Evolutionary conservation across 2,888 invertebrate genomes (phyloP), one percentile per base, ranked within the genome.

Genomic region (Orthosia cruda): DNA sequence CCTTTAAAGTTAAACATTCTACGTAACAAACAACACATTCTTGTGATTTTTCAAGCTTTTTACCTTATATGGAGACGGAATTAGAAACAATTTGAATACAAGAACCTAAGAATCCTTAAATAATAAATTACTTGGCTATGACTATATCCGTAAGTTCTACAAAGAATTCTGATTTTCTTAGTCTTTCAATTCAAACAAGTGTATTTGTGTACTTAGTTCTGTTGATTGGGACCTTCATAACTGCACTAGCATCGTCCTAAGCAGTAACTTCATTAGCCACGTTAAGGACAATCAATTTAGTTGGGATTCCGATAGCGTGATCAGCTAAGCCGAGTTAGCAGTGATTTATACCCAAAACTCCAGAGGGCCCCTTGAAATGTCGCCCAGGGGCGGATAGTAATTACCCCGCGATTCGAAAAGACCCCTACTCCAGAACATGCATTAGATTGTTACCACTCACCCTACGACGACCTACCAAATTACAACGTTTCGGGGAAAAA

Each of bases 301-400:
- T 73, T 78, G 80, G 72, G 83, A 88, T 87, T 88, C 73, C 81
- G 88, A 88, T 89, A 90, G 88, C 89, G 88, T 89, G 87, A 92
- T 91, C 88, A 84, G 87, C 83, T 87, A 88, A 89, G 89, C 87
- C 86, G 83, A 88, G 89, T 94, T 94, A 93, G 87, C 90, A 89
- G 87, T 94, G 94, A 96, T 95, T 94, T 95, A 95, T 94, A 85
- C 85, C 87, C 83, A 80, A 81, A 86, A 85, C 88, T 87, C 89
- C 84, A 85, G 76, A 87, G 83, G 87, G 87, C 86, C 91, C 90
- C 89, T 88, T 89, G 85, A 88, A 90, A 82, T 85, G 85, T 88
- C 88, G 88, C 91, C 92, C 88, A 87, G 90, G 91, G 94, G 93
- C 90, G 89, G 84, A 91, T 90, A 92, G 93, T 94, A 94, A 93